Conservation (phyloP, 2,888 invertebrate genomes). For the Hemistola chrysoprasaria region DNA sequence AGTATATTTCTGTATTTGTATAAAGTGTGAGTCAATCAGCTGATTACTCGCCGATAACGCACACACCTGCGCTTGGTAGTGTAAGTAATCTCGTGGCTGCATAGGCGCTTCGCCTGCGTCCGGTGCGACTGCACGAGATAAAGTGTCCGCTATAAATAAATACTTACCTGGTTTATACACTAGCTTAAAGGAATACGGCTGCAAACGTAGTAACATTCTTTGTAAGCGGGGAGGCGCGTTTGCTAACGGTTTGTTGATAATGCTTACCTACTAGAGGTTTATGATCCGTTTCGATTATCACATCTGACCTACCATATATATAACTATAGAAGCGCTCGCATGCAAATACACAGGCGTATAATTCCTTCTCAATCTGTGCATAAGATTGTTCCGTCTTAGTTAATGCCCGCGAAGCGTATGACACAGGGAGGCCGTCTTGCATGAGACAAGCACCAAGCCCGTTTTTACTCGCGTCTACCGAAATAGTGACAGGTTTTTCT, state of each 20-base stretch:
- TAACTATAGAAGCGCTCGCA: too few species aligned
- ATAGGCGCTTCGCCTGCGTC: too few species aligned
- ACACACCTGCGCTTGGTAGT: too few species aligned
- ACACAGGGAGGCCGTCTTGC: slow-evolving; percentile 25
- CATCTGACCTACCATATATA: too few species aligned
- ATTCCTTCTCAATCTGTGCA: slow-evolving; percentile 29
- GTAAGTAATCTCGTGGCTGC: too few species aligned
- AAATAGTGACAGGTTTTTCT: slow-evolving; percentile 21
- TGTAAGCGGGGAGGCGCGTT: too few species aligned
- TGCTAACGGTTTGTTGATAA: too few species aligned
- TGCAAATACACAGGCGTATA: slow-evolving; percentile 26
- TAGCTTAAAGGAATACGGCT: slow-evolving; percentile 25
- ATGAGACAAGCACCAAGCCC: slow-evolving; percentile 29
- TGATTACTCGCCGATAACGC: too few species aligned
- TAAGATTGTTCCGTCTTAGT: slow-evolving; percentile 23
- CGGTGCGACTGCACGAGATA: too few species aligned
- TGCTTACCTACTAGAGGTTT: slow-evolving; percentile 3
- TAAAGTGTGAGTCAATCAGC: too few species aligned
- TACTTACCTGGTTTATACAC: slow-evolving; percentile 29
- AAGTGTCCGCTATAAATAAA: slow-evolving; percentile 27
- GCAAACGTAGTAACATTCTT: slow-evolving; percentile 27
- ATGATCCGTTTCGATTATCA: slow-evolving; percentile 24
- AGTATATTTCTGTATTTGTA: too few species aligned
- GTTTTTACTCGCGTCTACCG: slow-evolving; percentile 25
- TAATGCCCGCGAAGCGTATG: slow-evolving; percentile 27